Evolutionary conservation across 2,888 invertebrate species (phyloP).

Genomic region (Antheraea assamensis): DNA sequence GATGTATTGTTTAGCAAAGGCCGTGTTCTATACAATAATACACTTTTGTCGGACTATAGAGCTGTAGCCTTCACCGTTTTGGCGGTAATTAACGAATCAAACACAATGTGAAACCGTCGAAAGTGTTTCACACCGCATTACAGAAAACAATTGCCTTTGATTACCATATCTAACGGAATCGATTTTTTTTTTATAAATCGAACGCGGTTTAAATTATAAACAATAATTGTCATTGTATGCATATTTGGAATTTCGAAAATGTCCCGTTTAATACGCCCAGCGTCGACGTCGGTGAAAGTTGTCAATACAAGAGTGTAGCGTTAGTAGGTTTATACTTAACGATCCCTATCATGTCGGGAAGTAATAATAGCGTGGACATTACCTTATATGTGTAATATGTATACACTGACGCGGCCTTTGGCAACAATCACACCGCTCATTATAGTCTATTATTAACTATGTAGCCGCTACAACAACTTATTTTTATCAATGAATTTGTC

Average conservation of each 20-base stretch:
- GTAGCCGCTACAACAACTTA: slow-evolving; percentile 50
- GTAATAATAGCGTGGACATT: not conserved
- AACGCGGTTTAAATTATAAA: slow-evolving; percentile 45
- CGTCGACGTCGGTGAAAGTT: slow-evolving; percentile 33
- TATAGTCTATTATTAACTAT: slow-evolving; percentile 47
- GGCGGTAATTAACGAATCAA: slow-evolving; percentile 41
- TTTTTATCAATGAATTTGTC: slow-evolving; percentile 73
- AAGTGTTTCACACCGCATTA: slow-evolving; percentile 46
- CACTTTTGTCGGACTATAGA: slow-evolving; percentile 13
- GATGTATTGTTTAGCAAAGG: too few relatives aligned
- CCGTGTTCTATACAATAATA: too few relatives aligned
- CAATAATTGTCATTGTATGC: slow-evolving; percentile 48
- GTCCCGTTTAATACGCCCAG: slow-evolving; percentile 12
- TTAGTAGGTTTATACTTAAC: slow-evolving; percentile 10
- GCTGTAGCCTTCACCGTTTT: slow-evolving; percentile 37
- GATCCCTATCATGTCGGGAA: slow-evolving; percentile 15
- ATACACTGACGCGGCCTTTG: slow-evolving; percentile 25
- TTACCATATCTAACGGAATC: slow-evolving; percentile 37
- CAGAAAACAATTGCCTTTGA: slow-evolving; percentile 36
- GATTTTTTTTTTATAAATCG: slow-evolving; percentile 42
- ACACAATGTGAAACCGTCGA: slow-evolving; percentile 52
- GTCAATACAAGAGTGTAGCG: slow-evolving; percentile 14
- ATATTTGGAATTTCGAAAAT: slow-evolving; percentile 35
- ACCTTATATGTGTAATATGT: slow-evolving; percentile 2
- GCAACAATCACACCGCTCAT: slow-evolving; percentile 59